Evolutionary conservation across 2,888 invertebrate species (phyloP), one percentile per base, ranked within the genome.

Genomic region (Petrophora chlorosata): DNA sequence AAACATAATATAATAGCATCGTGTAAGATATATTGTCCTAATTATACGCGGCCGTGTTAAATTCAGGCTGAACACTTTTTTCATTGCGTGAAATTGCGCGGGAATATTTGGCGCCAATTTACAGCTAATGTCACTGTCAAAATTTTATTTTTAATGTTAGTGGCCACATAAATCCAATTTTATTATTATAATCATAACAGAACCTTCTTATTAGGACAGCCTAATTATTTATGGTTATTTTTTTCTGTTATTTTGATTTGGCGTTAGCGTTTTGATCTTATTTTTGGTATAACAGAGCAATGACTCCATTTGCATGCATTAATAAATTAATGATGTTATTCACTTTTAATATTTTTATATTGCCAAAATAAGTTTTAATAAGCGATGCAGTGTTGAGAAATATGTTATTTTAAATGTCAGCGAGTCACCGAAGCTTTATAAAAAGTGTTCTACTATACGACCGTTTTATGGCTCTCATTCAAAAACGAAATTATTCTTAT

Each of bases 401-500:
- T 16, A 23, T 32, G 32, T 32, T 17, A 33, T 38, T 23, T 15
- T 33, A 8, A 10, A 23, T 23, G 30, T 7, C 16, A 30, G 3
- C 25, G 41, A 41, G 17, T 41, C 41, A 47, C 35, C 5, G 13
- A 29, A 32, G 14, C 17, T 46, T 28, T 39, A 28, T 15, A 33
- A 28, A 22, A 29, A 34, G 22, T 5, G 12, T 33, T 33, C 23
- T 39, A 26, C 29, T 35, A 41, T 16, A 13, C 13, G 9, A 25
- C 2, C 9, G 19, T 33, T 38, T 39, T 16, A 41, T 41, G 40
- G 40, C 40, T 23, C 25, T 23, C 47, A 47, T 47, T 47, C 47
- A 47, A 47, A 30, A 47, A 4, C 29, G 3, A 29, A 35, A 41
- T 47, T 35, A 41, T 36, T 36, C 36, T 35, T 41, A 47, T 40